Conservation (phyloP, 2,797 vertebrate species). For the Cynodonichthys magdalenae region DNA sequence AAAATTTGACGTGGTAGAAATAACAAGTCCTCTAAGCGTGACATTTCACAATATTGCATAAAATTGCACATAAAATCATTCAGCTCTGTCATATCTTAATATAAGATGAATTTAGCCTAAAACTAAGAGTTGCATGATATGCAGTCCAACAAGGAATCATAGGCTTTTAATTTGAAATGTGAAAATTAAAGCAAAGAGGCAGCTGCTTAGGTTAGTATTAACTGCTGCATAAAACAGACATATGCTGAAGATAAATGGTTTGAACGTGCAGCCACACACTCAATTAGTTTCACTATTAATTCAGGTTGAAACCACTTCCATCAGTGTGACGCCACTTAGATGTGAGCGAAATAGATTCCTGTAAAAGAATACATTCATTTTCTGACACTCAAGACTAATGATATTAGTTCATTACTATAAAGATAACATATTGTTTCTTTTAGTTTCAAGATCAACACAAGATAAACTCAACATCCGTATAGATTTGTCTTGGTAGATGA, state of each 20-base stretch:
- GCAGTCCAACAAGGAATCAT: too few species aligned
- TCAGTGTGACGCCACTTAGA: constrained; percentile 8
- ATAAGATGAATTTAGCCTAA: too few species aligned
- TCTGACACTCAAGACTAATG: not conserved
- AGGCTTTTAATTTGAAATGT: constrained; percentile 29
- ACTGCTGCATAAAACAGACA: constrained; percentile 11
- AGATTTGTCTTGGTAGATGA: constrained; percentile 11
- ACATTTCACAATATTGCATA: too few species aligned
- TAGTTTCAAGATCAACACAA: constrained; percentile 19
- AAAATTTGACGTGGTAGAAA: too few species aligned
- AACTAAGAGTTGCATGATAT: too few species aligned
- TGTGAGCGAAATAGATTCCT: not conserved
- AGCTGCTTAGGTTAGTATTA: constrained; percentile 14
- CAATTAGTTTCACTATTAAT: constrained; percentile 28
- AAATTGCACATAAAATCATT: too few species aligned
- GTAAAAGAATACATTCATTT: too few species aligned
- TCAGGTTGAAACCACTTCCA: not conserved
- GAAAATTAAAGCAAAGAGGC: constrained; percentile 27
- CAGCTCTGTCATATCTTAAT: too few species aligned
- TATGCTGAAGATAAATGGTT: constrained; percentile 17
- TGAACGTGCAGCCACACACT: constrained; percentile 27
- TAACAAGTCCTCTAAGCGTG: too few species aligned
- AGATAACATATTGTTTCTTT: not conserved
- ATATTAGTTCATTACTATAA: not conserved
- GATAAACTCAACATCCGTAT: constrained; percentile 10